These are phyloP conservation scores for Gavialis gangeticus DNA, from an alignment of 2,113 vertebrate species.

Conservation along the genomic window DNA sequence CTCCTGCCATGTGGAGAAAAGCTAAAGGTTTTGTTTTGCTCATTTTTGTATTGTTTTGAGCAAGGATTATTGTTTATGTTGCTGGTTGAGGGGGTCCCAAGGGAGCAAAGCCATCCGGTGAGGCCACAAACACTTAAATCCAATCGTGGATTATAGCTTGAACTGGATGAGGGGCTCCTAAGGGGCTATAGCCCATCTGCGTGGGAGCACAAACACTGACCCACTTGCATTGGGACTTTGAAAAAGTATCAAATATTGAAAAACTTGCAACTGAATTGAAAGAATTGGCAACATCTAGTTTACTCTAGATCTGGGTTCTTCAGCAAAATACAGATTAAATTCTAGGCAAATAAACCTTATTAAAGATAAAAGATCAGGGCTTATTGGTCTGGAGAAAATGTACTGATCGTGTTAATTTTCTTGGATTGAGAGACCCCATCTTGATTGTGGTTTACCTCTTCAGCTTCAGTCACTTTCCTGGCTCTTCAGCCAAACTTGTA, in stretches of 20 bases:
- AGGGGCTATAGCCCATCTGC: too few species aligned
- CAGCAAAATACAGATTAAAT: background rate
- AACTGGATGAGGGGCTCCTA: too few species aligned
- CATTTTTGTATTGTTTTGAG: too few species aligned
- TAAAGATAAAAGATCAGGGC: background rate
- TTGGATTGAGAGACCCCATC: background rate
- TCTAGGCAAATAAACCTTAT: background rate
- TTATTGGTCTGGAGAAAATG: background rate
- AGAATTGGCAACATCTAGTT: background rate
- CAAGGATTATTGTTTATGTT: too few species aligned
- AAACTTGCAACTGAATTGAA: background rate
- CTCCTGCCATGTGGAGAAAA: too few species aligned
- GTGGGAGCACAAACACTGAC: too few species aligned
- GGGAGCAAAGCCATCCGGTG: too few species aligned
- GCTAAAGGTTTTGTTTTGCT: too few species aligned
- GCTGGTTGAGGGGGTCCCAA: too few species aligned
- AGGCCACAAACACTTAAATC: too few species aligned
- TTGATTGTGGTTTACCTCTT: background rate
- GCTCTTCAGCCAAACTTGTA: background rate
- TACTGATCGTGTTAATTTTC: background rate
- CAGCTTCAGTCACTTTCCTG: background rate
- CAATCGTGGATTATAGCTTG: too few species aligned
- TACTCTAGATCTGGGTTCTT: background rate
- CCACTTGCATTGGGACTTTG: background rate
- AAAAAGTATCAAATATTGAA: background rate